Evolutionary conservation across 2,113 vertebrate species (phyloP), one percentile per base, ranked within the genome.

Genomic region (Chamaetylas fuelleborni): DNA sequence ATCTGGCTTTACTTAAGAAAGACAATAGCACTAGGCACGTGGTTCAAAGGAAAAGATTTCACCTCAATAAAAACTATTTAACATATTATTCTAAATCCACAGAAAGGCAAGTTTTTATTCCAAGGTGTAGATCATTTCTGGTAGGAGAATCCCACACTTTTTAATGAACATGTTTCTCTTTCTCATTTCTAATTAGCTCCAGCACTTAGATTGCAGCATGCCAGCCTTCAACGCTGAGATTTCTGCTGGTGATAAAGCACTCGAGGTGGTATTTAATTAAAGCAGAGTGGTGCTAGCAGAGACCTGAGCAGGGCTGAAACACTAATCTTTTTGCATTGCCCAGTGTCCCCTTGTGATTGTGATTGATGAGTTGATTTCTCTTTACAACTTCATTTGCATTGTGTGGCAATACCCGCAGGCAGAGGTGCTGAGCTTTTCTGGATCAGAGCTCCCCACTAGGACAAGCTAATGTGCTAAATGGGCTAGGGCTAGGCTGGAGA

Each of bases 211-310:
- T 94, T 96, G 83, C 74, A 93, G 87, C 80, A 92, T 67, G 65
- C 92, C 61, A 64, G 86, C 66, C 83, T 93, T 94, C 72, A 58
- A 93, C 43, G 8, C 36, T n/a, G 86, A 94, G 89, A 56, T 85
- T 94, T 94, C 92, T 48, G 19, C 78, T 60, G 36, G 90, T 96
- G 97, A 97, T 95, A 79, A 93, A 95, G 95, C 96, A 93, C 94
- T 97, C 93, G 96, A 98, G 97, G 95, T 97, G 95, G 97, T 98
- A 98, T 98, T 98, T 98, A 98, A 98, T 98, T 98, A 98, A 95
- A 98, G 91, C 88, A 74, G 90, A 91, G 91, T 92, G 72, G 95
- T 96, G 97, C 96, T 95, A 96, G 95, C 91, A 88, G 79, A 94
- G 96, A 95, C 97, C 96, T 66, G 96, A 91, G 93, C 85, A 26